Evolutionary conservation across 2,888 invertebrate species (phyloP), one percentile per base, ranked within the genome.

Genomic region (Emmelina monodactyla): DNA sequence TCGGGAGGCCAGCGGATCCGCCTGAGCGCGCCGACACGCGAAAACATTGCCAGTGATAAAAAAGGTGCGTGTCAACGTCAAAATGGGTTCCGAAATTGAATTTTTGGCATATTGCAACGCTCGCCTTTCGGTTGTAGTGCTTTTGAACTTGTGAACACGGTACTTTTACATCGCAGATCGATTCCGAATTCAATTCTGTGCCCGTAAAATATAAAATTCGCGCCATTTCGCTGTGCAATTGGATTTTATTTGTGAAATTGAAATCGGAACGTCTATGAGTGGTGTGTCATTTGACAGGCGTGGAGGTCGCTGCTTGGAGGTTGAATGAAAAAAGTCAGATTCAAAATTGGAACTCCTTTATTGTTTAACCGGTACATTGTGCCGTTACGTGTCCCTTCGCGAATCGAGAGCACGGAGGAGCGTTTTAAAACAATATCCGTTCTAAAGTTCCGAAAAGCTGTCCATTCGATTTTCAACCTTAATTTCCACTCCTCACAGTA

Each of bases 331-430:
- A 37, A 37, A 38, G 31, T 36, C 29, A 16, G 32, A 39, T 37
- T 16, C 53, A 53, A 58, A 59, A 62, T 56, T 54, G 56, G 51
- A 58, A 60, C 55, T 51, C 52, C 45, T 58, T 62, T 60, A 60
- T 62, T 64, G 66, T 60, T 55, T 56, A 53, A 68, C 73, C 62
- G 73, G 68, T 71, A 69, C 54, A 47, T 51, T 55, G 51, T 55
- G 63, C 73, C 58, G 75, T 69, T 73, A 64, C 58, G 55, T 57
- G 65, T 68, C 67, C 73, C 70, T 70, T 72, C 50, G 62, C 51
- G 54, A 65, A 67, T 67, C 51, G 61, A 62, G 57, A 61, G 46
- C 56, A 44, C 42, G 41, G 40, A 47, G 43, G 38, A 43, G 37
- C 37, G 37, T 45, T 49, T 40, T 42, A 39, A 48, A 47, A 44